A percentile compares a stretch with the other conserved stretches of the same genome.
Evolutionary conservation across 2,888 invertebrate species (phyloP).

Genomic region (Cosmopolites sordidus): DNA sequence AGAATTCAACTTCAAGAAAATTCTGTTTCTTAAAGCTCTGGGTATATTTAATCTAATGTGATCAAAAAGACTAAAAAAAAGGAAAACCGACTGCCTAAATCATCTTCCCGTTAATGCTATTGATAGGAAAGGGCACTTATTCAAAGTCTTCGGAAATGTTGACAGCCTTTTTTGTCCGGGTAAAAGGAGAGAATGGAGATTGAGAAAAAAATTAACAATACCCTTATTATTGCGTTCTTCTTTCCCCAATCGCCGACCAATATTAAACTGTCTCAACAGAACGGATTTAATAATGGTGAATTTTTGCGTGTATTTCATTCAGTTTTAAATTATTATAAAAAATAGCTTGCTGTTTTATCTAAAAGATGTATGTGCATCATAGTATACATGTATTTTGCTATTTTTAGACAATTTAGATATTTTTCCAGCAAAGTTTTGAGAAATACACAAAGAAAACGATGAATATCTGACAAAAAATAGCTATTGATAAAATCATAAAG

Average conservation of each 20-base stretch:
- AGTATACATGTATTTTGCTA: too few species aligned
- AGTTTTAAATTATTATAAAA: too few species aligned
- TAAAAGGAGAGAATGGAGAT: slow-evolving; percentile 17
- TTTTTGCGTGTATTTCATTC: slow-evolving; percentile 14
- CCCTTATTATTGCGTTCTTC: slow-evolving; percentile 29
- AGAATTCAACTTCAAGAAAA: too few species aligned
- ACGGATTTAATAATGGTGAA: slow-evolving; percentile 32
- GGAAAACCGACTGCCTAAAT: slow-evolving; percentile 14
- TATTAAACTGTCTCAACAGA: slow-evolving; percentile 33
- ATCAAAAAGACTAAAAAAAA: neutral
- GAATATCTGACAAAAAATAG: too few species aligned
- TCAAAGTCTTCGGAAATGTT: slow-evolving; percentile 30
- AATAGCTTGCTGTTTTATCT: too few species aligned
- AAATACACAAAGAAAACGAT: too few species aligned
- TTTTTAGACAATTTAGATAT: too few species aligned
- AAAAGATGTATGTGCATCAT: too few species aligned
- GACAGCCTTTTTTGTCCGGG: slow-evolving; percentile 28
- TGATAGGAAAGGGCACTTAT: slow-evolving; percentile 29
- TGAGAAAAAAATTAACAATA: slow-evolving; percentile 29
- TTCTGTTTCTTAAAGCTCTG: too few species aligned
- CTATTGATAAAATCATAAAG: too few species aligned
- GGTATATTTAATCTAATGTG: neutral
- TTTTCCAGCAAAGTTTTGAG: too few species aligned
- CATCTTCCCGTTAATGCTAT: slow-evolving; percentile 23
- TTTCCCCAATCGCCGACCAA: slow-evolving; percentile 26